Conservation (phyloP, 2,888 invertebrate genomes). For the Rhopalosiphum nymphaeae region DNA sequence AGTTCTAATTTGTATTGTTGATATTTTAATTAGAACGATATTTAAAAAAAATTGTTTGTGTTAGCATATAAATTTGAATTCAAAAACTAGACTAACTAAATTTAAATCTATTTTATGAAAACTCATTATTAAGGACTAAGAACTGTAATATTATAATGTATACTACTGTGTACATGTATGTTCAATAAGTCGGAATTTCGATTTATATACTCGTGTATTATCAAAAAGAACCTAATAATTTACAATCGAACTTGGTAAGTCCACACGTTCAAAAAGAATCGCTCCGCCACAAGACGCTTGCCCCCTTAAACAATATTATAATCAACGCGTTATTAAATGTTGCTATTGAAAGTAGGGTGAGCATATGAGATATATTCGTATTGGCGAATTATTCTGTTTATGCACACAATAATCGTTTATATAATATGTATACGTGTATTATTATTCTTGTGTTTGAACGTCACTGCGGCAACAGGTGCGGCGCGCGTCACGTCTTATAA, state of each 20-base stretch:
- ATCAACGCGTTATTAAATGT: background rate
- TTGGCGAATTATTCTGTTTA: background rate
- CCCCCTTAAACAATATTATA: background rate
- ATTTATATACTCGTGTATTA: background rate
- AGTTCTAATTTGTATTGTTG: background rate
- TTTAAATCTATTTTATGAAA: too few relatives aligned
- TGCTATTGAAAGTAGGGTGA: background rate
- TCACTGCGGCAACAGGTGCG: conserved; percentile 16
- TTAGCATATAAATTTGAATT: background rate
- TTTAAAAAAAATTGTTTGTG: background rate
- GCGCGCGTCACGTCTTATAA: background rate
- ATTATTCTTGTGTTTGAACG: background rate
- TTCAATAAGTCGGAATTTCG: background rate
- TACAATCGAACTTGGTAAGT: background rate
- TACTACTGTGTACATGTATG: background rate
- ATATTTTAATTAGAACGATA: background rate
- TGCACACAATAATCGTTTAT: background rate
- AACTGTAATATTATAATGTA: too few relatives aligned
- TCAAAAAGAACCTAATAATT: background rate
- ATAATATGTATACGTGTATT: background rate
- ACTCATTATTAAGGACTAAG: background rate
- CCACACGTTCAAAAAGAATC: background rate
- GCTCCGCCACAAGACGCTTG: background rate
- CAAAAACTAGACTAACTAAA: background rate
- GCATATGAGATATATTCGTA: background rate